phyloP scores from a whole-genome alignment of 2,888 invertebrate genomes.

The Shargacucullia verbasci region DNA sequence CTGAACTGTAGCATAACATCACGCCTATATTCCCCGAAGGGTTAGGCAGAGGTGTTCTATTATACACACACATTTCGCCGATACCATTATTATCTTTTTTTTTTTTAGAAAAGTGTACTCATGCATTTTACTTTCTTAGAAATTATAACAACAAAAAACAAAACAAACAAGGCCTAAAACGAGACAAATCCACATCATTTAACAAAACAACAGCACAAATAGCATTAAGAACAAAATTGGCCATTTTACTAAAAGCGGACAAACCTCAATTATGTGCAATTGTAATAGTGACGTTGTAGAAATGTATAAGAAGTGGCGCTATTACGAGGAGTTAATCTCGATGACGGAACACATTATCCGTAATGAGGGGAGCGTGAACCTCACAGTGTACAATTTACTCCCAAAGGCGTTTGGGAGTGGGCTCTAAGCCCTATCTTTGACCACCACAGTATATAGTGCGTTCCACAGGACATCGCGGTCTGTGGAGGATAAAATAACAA shows the following conservation, averaged over 20 bases:
- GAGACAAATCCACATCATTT: conserved; percentile 69
- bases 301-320: conserved; percentile 78
- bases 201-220: conserved; percentile 54
- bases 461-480: conserved; percentile 8
- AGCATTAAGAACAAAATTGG: conserved; percentile 80
- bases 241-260: conserved; percentile 87
- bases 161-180: conserved; percentile 58
- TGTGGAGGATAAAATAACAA: too few species aligned
- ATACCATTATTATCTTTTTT: too few species aligned
- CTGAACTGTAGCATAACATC: too few species aligned
- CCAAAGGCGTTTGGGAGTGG: conserved; percentile 77
- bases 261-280: conserved; percentile 86
- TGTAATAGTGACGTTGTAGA: conserved; percentile 84
- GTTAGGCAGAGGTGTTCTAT: too few species aligned
- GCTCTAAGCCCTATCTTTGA: conserved; percentile 43
- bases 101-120: too few species aligned
- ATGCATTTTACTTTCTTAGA: too few species aligned
- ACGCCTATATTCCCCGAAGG: too few species aligned
- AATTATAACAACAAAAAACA: conserved; percentile 22
- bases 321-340: conserved; percentile 87
- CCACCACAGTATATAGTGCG: conserved; percentile 5
- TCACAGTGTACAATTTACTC: conserved; percentile 81
- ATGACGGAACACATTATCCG: conserved; percentile 87
- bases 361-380: conserved; percentile 86
- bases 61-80: too few species aligned